These are phyloP conservation scores for Pampusana beccarii DNA, from an alignment of 2,113 vertebrate genomes.

Conservation along the genomic window DNA sequence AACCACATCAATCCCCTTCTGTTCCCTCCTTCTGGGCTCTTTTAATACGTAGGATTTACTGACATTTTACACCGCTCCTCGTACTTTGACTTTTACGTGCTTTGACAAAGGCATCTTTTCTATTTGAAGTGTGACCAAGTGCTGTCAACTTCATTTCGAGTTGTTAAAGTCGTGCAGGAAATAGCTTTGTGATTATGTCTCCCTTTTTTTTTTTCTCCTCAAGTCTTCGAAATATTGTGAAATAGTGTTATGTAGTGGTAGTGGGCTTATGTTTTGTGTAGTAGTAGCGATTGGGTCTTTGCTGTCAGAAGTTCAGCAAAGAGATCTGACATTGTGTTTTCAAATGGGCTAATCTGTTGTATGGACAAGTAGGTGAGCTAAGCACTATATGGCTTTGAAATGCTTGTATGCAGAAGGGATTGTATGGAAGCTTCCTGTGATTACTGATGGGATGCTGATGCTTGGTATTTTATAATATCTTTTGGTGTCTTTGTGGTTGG, in stretches of 20 bases:
- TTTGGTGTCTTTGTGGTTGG: background rate
- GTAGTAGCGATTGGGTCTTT: background rate
- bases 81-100: background rate
- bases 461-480: background rate
- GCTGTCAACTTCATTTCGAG: background rate
- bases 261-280: background rate
- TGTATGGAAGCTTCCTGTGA: background rate
- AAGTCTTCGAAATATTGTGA: background rate
- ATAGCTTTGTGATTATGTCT: background rate
- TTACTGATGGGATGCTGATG: background rate
- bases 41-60: background rate
- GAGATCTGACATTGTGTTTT: background rate
- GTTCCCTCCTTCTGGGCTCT: background rate
- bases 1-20: background rate
- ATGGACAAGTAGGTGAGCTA: background rate
- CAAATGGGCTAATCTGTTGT: background rate
- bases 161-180: background rate
- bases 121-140: background rate
- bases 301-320: background rate
- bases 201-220: background rate
- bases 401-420: background rate
- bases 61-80: background rate
- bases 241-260: background rate
- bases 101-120: background rate
- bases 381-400: background rate